Evolutionary conservation across 1,140 invertebrate genomes (phyloP), one percentile per base, ranked within the genome.

Genomic region (Vanessa tameamea): DNA sequence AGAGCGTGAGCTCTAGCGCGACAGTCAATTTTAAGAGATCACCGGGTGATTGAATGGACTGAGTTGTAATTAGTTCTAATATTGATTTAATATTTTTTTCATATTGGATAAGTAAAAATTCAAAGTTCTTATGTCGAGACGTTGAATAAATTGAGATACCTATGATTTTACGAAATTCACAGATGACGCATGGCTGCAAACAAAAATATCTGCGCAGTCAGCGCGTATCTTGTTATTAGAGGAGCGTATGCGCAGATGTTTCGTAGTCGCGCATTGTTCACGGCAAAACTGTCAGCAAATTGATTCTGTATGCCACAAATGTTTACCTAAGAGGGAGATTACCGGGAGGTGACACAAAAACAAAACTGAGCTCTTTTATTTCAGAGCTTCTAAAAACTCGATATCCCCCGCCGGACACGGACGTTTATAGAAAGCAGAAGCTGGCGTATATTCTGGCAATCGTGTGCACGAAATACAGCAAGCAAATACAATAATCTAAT

Each of bases 281-380:
- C 72, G 72, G 26, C 47, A 43, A 69, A 64, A 74, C 72, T 74
- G 63, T 59, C 53, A 31, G 47, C 47, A 55, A 51, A 74, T 74
- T 63, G 66, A 74, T 74, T 74, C 47, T 69, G 61, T 68, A 64
- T 68, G 67, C 72, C 37, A 64, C 72, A 74, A 74, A 74, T 74
- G 72, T 47, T 74, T 26, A 69, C 66, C 57, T 61, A 61, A 61
- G 31, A 61, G 57, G 57, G 57, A 61, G 57, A 37, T 61, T 37
- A 61, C 31, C 16, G 26, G 1, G 57, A 59, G 55, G 9, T 26
- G 16, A n/a, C 7, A 15, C 14, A 15, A 37, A 61, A 61, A 31
- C 57, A 37, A 61, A 37, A 31, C 31, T 8, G 26, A 12, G 16
- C 20, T 57, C 11, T 3, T 13, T n/a, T 7, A 3, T 11, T 55